Evolutionary conservation across 2,888 invertebrate genomes (phyloP), one percentile per base, ranked within the genome.

Genomic region (Caenorhabditis japonica): DNA sequence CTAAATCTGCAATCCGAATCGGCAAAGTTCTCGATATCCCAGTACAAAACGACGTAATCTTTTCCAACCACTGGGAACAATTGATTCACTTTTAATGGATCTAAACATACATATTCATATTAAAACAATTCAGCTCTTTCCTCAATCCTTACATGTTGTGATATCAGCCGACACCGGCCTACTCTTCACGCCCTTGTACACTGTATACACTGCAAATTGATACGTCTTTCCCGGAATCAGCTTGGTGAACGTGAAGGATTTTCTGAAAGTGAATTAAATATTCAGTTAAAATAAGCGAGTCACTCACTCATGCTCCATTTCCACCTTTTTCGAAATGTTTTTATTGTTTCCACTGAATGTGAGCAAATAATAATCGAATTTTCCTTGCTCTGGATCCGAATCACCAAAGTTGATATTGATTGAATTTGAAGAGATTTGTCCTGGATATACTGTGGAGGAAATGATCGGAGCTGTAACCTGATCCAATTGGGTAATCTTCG

Each of bases 331-430:
- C 19, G 85, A 83, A 66, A 85, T 83, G 56, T 85, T 85, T 61
- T 85, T 85, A 19, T 77, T 76, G 46, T 80, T 82, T 4, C 83
- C 85, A 30, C 76, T 75, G 66, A 86, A 86, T 8, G 79, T 77
- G 33, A 86, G 72, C 46, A 85, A 77, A 64, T 86, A 86, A 49
- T 73, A 49, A 36, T 85, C 86, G 69, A 86, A 86, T 47, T 61
- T 53, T 23, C 82, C 80, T 46, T 85, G 85, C 59, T 86, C 84
- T 7, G 84, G 78, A 53, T 86, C 86, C 4, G 83, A 81, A 44
- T 84, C 84, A 30, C 82, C 86, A 49, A 85, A 86, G 56, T 86
- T 86, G 52, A 86, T 83, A 55, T 86, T 86, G 47, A 86, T 86
- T 1, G 85, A 81, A 23, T 79, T 80, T 12, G 84, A 84, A 3